Conservation (phyloP, 2,888 invertebrate species). For the Priocnemis perturbator region DNA sequence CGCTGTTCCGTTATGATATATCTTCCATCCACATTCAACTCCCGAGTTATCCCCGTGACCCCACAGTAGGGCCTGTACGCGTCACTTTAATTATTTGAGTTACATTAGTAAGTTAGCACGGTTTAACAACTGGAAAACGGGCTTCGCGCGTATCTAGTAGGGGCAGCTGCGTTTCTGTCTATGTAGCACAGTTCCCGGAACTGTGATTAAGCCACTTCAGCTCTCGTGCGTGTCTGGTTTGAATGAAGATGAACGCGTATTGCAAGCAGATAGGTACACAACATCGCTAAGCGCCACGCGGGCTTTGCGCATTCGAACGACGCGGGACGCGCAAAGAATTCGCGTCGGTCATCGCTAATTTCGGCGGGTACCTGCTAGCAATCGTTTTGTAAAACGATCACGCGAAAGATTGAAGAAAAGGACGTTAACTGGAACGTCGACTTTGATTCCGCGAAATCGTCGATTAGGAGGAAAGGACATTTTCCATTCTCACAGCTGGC, state of each 20-base stretch:
- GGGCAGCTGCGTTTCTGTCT: constrained; percentile 35
- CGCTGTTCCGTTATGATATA: constrained; percentile 26
- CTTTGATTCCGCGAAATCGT: too few species aligned
- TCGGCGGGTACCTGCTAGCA: too few species aligned
- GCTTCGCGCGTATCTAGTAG: constrained; percentile 40
- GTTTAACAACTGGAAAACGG: constrained; percentile 55
- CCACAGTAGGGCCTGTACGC: constrained; percentile 38
- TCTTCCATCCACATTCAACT: constrained; percentile 40
- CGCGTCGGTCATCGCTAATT: background rate
- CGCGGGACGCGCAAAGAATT: background rate
- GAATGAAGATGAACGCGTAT: constrained; percentile 2
- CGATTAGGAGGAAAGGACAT: too few species aligned
- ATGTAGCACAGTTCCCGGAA: constrained; percentile 26
- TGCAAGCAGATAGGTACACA: background rate
- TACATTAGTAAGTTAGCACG: constrained; percentile 52
- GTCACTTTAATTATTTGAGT: constrained; percentile 58
- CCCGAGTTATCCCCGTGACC: constrained; percentile 40
- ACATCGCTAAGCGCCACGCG: background rate
- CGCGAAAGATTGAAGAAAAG: too few species aligned
- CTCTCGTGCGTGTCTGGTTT: background rate
- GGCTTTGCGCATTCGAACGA: background rate
- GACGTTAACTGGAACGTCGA: too few species aligned
- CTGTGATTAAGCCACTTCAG: constrained; percentile 26
- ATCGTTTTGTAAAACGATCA: too few species aligned
- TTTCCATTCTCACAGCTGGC: too few species aligned